Percentiles rank a stretch among this genome's conserved stretches.
These are phyloP conservation scores for Noctua pronuba DNA, from an alignment of 2,888 invertebrate species.

Conservation along the genomic window DNA sequence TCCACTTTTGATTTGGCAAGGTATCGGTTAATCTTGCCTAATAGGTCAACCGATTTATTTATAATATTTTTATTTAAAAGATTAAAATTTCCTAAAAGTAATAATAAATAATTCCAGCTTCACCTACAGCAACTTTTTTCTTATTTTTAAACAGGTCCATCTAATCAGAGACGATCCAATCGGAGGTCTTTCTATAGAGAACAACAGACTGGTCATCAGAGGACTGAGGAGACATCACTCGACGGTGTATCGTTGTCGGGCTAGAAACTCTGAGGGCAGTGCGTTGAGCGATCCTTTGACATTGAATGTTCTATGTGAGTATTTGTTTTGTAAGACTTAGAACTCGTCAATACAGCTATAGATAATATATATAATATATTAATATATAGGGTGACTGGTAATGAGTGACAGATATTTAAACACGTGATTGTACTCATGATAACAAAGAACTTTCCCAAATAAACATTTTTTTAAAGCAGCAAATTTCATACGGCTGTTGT, in stretches of 20 bases:
- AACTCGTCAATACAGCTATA: not conserved
- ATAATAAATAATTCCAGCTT: not conserved
- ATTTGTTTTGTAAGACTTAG: not conserved
- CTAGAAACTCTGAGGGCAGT: conserved; percentile 95
- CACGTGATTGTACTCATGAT: no score
- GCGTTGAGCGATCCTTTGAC: conserved; percentile 94
- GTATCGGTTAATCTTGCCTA: no score
- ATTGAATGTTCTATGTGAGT: conserved; percentile 95
- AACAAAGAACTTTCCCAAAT: no score
- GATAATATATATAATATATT: no score
- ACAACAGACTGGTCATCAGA: conserved; percentile 92
- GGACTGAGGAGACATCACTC: conserved; percentile 93
- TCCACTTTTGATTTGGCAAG: not conserved
- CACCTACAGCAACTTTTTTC: not conserved
- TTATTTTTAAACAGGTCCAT: conserved; percentile 88
- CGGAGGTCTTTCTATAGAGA: conserved; percentile 92
- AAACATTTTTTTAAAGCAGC: no score
- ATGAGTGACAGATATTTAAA: no score
- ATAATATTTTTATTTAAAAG: not conserved
- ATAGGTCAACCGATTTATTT: not conserved
- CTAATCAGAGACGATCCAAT: conserved; percentile 92
- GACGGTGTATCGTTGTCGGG: conserved; percentile 95
- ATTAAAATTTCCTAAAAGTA: no score
- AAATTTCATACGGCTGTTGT: no score
- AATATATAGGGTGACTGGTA: no score